Evolutionary conservation across 2,888 invertebrate species (phyloP).

Genomic region (Lasioglossum leucozonium): DNA sequence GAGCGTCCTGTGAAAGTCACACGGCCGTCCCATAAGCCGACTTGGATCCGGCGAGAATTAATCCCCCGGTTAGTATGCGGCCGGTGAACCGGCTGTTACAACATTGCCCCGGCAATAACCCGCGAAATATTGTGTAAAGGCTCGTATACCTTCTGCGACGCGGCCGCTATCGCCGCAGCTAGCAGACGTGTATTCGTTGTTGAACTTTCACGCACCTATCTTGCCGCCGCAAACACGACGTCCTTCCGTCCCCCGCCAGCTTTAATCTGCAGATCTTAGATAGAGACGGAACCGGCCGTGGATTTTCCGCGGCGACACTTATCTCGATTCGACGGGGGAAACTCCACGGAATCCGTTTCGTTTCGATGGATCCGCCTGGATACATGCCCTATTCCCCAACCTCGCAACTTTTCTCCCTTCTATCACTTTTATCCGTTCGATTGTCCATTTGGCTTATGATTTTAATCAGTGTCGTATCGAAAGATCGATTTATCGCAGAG

Average conservation of each 20-base stretch:
- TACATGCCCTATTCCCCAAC: background rate
- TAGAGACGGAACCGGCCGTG: conserved; percentile 63
- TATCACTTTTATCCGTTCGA: background rate
- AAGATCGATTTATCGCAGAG: no score
- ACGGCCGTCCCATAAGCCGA: conserved; percentile 46
- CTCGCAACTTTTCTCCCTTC: background rate
- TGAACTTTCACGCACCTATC: conserved; percentile 67
- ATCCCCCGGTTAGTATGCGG: conserved; percentile 76
- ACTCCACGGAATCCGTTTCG: background rate
- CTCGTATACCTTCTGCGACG: conserved; percentile 56
- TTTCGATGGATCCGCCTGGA: background rate
- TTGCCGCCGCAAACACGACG: conserved; percentile 65
- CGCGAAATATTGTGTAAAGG: conserved; percentile 71
- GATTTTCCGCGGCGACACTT: conserved; percentile 42
- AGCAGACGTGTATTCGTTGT: conserved; percentile 60
- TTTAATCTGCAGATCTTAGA: conserved; percentile 77
- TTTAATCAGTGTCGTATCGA: no score
- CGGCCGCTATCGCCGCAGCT: conserved; percentile 42
- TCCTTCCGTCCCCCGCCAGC: conserved; percentile 36
- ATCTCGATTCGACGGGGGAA: conserved; percentile 18
- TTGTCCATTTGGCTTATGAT: background rate
- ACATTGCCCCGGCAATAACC: conserved; percentile 67
- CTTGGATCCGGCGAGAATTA: conserved; percentile 65
- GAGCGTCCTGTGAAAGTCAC: conserved; percentile 43
- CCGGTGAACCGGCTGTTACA: conserved; percentile 68